phyloP scores from a whole-genome alignment of 2,888 invertebrate genomes.

The Mesorhabditis sp. region DNA sequence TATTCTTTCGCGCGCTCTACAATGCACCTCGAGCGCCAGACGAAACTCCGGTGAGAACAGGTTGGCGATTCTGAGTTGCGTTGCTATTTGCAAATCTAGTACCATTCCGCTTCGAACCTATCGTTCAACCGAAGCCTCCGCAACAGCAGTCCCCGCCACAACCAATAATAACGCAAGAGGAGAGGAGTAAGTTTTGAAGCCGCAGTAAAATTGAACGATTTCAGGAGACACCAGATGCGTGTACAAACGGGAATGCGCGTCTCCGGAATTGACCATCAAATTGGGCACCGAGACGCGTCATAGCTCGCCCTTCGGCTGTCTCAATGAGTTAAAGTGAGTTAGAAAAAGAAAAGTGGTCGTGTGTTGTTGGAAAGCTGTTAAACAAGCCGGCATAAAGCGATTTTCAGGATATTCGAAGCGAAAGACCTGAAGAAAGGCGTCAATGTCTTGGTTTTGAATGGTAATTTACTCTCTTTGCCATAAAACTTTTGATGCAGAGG shows the following conservation, averaged over 20 bases:
- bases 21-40: no score
- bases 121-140: no score
- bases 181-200: no score
- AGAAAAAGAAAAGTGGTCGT: background rate
- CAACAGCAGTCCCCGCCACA: no score
- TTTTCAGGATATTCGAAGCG: slow-evolving; percentile 23
- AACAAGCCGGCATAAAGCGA: background rate
- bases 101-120: no score
- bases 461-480: slow-evolving; percentile 20
- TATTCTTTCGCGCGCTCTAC: no score
- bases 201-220: background rate
- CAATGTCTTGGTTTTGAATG: slow-evolving; percentile 63
- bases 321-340: slow-evolving; percentile 35
- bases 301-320: slow-evolving; percentile 35
- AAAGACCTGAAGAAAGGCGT: slow-evolving; percentile 58
- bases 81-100: no score
- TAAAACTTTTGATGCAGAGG: slow-evolving; percentile 12
- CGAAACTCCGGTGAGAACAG: no score
- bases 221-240: slow-evolving; percentile 21
- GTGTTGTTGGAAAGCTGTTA: background rate
- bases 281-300: slow-evolving; percentile 31
- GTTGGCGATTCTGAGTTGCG: no score
- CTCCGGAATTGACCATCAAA: slow-evolving; percentile 32
- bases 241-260: slow-evolving; percentile 26
- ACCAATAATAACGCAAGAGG: no score